Evolutionary conservation across 2,888 invertebrate species (phyloP).

Genomic region (Magallana nippona): DNA sequence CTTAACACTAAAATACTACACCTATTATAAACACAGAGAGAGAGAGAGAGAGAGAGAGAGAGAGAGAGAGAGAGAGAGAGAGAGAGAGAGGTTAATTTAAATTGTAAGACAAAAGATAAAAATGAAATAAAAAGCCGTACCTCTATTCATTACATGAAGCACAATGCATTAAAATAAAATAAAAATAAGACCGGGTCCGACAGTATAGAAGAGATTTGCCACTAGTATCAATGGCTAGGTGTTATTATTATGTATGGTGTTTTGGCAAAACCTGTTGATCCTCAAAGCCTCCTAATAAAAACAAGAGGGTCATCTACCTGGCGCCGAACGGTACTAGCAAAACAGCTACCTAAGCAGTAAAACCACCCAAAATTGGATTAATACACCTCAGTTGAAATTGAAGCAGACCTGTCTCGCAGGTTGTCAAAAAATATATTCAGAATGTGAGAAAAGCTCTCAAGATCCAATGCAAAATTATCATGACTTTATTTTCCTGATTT

Average conservation of each 20-base stretch:
- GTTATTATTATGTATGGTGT: background rate
- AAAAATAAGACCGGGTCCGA: background rate
- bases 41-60: constrained; percentile 38
- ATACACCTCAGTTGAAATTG: background rate
- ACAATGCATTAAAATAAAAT: too few relatives aligned
- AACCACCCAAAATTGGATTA: background rate
- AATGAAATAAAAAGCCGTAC: too few relatives aligned
- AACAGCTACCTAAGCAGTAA: background rate
- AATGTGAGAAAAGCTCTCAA: too few relatives aligned
- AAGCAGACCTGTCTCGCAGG: too few relatives aligned
- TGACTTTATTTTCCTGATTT: too few relatives aligned
- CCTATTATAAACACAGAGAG: background rate
- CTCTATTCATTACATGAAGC: too few relatives aligned
- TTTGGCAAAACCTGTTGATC: background rate
- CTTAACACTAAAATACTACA: background rate
- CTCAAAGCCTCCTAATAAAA: background rate
- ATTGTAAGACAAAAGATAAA: too few relatives aligned
- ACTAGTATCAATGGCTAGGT: background rate
- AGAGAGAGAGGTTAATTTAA: too few relatives aligned
- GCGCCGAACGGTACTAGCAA: constrained; percentile 2
- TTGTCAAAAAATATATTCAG: too few relatives aligned
- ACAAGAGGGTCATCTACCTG: constrained; percentile 19
- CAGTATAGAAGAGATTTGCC: too few relatives aligned
- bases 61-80: constrained; percentile 33
- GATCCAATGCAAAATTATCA: too few relatives aligned